Evolutionary conservation across 2,888 invertebrate genomes (phyloP).

Genomic region (Rhagium mordax): DNA sequence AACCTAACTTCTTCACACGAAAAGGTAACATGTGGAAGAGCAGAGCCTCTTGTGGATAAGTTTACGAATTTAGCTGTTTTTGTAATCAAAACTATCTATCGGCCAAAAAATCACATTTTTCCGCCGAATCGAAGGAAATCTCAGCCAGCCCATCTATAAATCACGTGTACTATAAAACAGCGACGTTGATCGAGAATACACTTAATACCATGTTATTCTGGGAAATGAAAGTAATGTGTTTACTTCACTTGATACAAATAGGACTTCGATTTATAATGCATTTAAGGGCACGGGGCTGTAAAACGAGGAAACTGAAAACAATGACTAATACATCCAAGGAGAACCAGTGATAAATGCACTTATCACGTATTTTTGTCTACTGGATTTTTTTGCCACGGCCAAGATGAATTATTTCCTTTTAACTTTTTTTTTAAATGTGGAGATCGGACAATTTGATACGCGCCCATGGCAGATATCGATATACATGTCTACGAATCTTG

Average conservation of each 20-base stretch:
- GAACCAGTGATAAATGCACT: slow-evolving; percentile 17
- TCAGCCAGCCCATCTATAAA: slow-evolving; percentile 1
- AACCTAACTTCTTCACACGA: too few relatives aligned
- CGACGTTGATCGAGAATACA: slow-evolving; percentile 23
- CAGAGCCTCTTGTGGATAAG: too few relatives aligned
- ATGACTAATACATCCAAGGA: slow-evolving; percentile 7
- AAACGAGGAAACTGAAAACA: slow-evolving; percentile 21
- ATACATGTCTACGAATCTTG: not conserved
- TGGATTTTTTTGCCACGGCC: not conserved
- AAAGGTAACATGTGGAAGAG: too few relatives aligned
- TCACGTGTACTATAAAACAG: slow-evolving; percentile 21
- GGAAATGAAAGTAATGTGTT: slow-evolving; percentile 39
- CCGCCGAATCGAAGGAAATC: too few relatives aligned
- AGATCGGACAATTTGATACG: not conserved
- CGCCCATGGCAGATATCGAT: not conserved
- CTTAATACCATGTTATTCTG: slow-evolving; percentile 29
- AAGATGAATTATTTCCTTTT: not conserved
- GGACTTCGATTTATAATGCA: slow-evolving; percentile 32
- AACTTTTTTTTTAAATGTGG: not conserved
- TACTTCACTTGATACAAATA: slow-evolving; percentile 35
- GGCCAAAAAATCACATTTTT: not conserved
- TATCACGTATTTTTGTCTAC: slow-evolving; percentile 1
- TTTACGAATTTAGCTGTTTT: too few relatives aligned
- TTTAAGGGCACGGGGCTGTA: slow-evolving; percentile 1
- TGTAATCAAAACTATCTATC: not conserved